Evolutionary conservation across 2,888 invertebrate species (phyloP).

Genomic region (Zelleria hepariella): DNA sequence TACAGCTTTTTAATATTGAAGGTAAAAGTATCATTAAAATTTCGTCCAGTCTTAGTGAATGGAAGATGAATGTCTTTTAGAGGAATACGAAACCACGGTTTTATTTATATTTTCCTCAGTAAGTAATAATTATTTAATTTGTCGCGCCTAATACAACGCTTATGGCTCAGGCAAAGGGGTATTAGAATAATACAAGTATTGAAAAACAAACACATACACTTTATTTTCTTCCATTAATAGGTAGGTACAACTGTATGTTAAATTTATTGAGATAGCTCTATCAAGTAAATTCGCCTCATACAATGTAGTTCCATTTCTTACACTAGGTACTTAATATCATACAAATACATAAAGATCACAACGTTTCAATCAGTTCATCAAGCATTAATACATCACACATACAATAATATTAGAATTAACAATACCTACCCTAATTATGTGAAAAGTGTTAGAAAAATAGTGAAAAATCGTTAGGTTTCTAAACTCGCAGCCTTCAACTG

Average conservation of each 20-base stretch:
- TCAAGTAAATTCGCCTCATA: neutral
- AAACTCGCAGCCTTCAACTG: neutral
- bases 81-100: no score
- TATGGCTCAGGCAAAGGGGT: neutral
- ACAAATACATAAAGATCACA: neutral
- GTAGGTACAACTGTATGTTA: constrained; percentile 1
- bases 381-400: no score
- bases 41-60: no score
- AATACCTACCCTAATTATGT: neutral
- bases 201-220: constrained; percentile 3
- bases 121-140: no score
- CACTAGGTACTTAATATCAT: neutral
- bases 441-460: neutral
- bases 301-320: neutral
- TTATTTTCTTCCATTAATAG: neutral
- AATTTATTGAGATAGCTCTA: neutral
- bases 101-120: no score
- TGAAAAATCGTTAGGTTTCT: neutral
- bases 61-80: no score
- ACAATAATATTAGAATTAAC: neutral
- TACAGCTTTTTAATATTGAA: no score
- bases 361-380: neutral
- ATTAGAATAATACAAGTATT: neutral
- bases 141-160: neutral
- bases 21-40: no score